Evolutionary conservation across 2,888 invertebrate species (phyloP).

Genomic region (Phragmatobia fuliginosa): DNA sequence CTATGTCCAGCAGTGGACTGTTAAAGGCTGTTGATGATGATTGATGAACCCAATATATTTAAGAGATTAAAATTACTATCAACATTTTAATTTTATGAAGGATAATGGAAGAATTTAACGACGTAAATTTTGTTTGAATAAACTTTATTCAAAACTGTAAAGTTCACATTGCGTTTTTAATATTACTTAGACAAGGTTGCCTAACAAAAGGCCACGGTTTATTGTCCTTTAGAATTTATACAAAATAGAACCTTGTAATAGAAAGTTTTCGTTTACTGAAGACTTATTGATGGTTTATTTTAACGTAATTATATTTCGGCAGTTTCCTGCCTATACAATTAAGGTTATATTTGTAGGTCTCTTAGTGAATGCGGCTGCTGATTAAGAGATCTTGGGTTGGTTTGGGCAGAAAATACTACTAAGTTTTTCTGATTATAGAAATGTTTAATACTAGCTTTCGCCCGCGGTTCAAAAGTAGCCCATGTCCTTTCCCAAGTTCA

Average conservation of each 20-base stretch:
- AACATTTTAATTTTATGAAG: constrained; percentile 7
- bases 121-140: constrained; percentile 22
- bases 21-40: too few relatives aligned
- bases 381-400: too few relatives aligned
- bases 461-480: too few relatives aligned
- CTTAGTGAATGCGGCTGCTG: too few relatives aligned
- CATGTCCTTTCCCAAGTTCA: too few relatives aligned
- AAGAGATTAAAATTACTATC: neutral
- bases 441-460: too few relatives aligned
- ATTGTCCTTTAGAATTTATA: constrained; percentile 10
- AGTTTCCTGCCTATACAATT: too few relatives aligned
- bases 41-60: constrained; percentile 1
- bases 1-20: too few relatives aligned
- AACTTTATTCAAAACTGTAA: constrained; percentile 39
- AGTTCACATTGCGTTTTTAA: constrained; percentile 24
- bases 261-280: neutral
- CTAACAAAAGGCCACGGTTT: constrained; percentile 17
- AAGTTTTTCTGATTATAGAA: too few relatives aligned
- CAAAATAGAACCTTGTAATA: constrained; percentile 1
- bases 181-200: constrained; percentile 26
- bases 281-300: neutral
- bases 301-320: too few relatives aligned
- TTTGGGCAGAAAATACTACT: too few relatives aligned
- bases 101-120: constrained; percentile 31
- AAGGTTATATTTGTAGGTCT: too few relatives aligned